These are phyloP conservation scores for Sigmodon hispidus DNA, from an alignment of 2,113 vertebrate species.

Conservation along the genomic window DNA sequence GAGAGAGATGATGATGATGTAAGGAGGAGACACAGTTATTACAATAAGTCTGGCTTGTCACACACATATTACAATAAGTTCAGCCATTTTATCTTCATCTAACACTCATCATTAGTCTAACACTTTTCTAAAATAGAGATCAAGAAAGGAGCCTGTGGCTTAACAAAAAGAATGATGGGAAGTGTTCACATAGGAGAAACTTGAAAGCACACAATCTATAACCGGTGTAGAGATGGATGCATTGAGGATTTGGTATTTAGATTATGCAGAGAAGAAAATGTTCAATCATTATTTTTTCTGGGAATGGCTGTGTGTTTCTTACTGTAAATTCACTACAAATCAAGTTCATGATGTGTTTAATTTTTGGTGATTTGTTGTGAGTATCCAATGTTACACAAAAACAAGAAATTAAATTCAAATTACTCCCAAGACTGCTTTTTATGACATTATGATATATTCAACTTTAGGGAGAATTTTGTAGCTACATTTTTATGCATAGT, in stretches of 20 bases:
- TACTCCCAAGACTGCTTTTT: background rate
- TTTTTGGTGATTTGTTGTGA: constrained; percentile 6
- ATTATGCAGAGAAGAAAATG: background rate
- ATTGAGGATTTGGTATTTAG: background rate
- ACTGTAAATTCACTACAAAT: background rate
- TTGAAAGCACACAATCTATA: background rate
- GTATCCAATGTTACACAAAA: background rate
- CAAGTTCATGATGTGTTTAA: background rate
- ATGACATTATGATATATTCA: no score
- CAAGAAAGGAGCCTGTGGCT: background rate
- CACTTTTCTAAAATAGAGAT: background rate
- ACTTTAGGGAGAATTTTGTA: background rate
- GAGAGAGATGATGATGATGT: background rate
- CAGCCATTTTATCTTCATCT: background rate
- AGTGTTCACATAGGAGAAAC: background rate
- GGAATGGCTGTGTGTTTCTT: background rate
- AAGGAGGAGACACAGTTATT: background rate
- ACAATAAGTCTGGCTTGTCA: background rate
- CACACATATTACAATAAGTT: background rate
- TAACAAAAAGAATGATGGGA: background rate
- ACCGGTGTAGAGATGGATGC: background rate
- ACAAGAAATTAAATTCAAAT: background rate
- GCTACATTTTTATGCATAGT: background rate
- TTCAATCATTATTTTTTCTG: background rate
- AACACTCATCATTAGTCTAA: background rate